phyloP scores from a whole-genome alignment of 2,888 invertebrate species.

The Thereva nobilitata region DNA sequence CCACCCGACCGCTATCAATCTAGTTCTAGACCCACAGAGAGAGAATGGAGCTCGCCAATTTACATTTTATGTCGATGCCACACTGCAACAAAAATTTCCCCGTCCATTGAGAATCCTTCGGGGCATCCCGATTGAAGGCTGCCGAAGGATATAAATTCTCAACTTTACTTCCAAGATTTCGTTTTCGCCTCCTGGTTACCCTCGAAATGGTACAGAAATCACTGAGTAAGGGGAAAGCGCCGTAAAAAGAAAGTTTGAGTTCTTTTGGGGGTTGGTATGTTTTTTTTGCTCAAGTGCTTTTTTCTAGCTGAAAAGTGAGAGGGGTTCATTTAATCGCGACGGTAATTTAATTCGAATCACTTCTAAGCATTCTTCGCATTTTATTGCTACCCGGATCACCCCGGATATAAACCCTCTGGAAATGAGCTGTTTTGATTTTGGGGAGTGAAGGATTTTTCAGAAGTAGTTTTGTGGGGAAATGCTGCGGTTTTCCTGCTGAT shows the following conservation, averaged over 20 bases:
- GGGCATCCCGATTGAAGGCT: conserved; percentile 14
- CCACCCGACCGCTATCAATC: conserved; percentile 25
- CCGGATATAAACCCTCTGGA: background rate
- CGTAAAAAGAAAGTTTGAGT: conserved; percentile 15
- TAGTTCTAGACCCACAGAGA: conserved; percentile 15
- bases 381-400: conserved; percentile 20
- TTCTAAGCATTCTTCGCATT: conserved; percentile 39
- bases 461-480: conserved; percentile 2
- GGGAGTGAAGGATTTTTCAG: conserved; percentile 2
- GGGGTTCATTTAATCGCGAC: conserved; percentile 39
- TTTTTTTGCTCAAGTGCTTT: conserved; percentile 16
- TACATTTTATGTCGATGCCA: conserved; percentile 26
- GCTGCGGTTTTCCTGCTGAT: background rate
- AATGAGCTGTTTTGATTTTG: background rate
- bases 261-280: too few species aligned
- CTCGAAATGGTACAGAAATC: conserved; percentile 34
- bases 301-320: conserved; percentile 25
- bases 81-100: conserved; percentile 24
- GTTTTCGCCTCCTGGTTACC: conserved; percentile 24
- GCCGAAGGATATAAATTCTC: conserved; percentile 33
- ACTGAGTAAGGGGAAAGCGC: conserved; percentile 32
- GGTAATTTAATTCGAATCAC: conserved; percentile 42
- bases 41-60: conserved; percentile 5
- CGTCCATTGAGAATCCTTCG: conserved; percentile 4
- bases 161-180: conserved; percentile 34